Base-by-base conservation (phyloP, 2,113 vertebrate species). In the Antennarius striatus region DNA sequence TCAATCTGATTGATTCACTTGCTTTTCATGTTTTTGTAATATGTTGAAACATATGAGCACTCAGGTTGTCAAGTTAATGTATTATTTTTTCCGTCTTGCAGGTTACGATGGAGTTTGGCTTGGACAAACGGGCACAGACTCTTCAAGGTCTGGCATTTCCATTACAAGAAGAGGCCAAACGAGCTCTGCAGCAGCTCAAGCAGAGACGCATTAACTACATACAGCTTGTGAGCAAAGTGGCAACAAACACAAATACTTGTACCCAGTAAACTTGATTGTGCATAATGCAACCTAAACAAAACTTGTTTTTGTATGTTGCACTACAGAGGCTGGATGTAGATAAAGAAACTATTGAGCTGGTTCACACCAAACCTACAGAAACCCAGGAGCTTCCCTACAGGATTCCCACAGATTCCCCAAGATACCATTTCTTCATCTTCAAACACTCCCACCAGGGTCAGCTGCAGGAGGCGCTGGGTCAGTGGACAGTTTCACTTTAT, bases 341-440 rank as follows among this genome's bases (percentile, higher is more conserved):
- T 68, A 92, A 89, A 85, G 98, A 99, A 81, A 99, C 95, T 49
- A 95, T 98, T 0, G 95, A 97, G 76, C 89, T 99, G 86, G 98
- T 98, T 28, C 96, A 98, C 89, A 99, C 96, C 0, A 94, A 93
- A 72, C 94, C 95, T 62, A 99, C 96, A 0, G 96, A 96, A 58
- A 92, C 94, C 3, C 40, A 77, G 0, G 96, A 98, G 60, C 93
- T 99, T 71, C 95, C 96, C 6, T 91, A 91, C 13, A 91, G 97
- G 82, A 93, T 99, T 64, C 98, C 97, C 15, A 92, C 92, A 32
- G 96, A 99, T 66, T 91, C 95, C 0, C 95, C 96, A 48, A 95
- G 98, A 81, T 99, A 99, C 77, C 98, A 99, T 89, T 96, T 99
- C 86, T 99, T 99, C 85, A 81, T 98, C 56, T 99, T 96, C 81